phyloP scores from a whole-genome alignment of 2,797 vertebrate genomes.

The Lemur catta region DNA sequence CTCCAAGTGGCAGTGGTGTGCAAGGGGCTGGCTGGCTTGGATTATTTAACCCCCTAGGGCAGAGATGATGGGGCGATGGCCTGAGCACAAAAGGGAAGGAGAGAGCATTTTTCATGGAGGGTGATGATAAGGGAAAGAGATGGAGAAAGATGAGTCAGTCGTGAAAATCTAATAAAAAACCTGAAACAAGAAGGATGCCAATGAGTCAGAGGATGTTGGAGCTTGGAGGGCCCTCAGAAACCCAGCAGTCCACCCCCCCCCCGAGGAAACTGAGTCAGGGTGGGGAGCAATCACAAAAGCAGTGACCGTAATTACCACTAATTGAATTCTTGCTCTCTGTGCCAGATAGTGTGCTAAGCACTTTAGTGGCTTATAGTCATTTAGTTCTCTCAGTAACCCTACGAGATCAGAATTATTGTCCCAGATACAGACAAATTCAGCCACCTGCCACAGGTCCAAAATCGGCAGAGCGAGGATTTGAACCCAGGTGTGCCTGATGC shows the following conservation, averaged over 20 bases:
- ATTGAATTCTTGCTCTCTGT: neutral
- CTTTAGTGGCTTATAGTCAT: neutral
- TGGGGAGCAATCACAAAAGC: neutral
- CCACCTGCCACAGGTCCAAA: neutral
- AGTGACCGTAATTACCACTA: neutral
- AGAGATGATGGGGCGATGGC: slow-evolving; percentile 7
- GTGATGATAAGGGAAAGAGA: slow-evolving; percentile 52
- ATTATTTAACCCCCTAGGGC: neutral
- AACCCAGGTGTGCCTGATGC: neutral
- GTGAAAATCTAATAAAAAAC: slow-evolving; percentile 67
- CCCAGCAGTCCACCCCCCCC: neutral
- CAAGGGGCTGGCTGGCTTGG: neutral
- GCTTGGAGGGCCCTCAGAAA: slow-evolving; percentile 6
- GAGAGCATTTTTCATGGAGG: slow-evolving; percentile 22
- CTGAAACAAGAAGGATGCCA: slow-evolving; percentile 35
- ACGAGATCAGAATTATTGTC: neutral
- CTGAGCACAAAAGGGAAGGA: neutral
- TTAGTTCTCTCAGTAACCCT: neutral
- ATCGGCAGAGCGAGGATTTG: neutral
- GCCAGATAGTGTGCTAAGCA: neutral
- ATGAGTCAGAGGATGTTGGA: slow-evolving; percentile 62
- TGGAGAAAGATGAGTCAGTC: slow-evolving; percentile 67
- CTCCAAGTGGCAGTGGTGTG: neutral
- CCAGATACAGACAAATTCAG: neutral
- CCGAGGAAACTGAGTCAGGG: slow-evolving; percentile 56